Conservation (phyloP, 1,140 invertebrate species). For the Brachionus plicatilis region DNA sequence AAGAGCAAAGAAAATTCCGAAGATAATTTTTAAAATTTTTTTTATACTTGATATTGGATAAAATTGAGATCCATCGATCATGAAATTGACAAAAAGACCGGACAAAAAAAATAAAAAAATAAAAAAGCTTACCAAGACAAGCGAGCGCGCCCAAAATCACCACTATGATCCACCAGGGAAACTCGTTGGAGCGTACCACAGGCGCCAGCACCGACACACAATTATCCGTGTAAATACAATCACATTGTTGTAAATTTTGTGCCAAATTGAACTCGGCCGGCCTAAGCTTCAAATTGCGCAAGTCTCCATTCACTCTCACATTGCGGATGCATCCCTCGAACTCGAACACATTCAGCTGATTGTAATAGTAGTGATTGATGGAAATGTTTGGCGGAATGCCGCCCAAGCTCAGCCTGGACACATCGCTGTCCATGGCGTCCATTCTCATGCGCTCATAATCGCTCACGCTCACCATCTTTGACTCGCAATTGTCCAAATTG, state of each 20-base stretch:
- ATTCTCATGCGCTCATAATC: conserved; percentile 12
- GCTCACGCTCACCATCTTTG: background rate
- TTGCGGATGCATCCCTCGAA: conserved; percentile 28
- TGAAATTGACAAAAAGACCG: too few relatives aligned
- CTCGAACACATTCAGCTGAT: conserved; percentile 34
- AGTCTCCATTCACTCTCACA: conserved; percentile 25
- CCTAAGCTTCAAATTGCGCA: conserved; percentile 12
- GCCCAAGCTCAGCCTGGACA: background rate
- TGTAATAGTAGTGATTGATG: conserved; percentile 37
- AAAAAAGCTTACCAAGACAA: conserved; percentile 24
- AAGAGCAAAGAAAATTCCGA: too few relatives aligned
- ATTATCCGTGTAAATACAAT: conserved; percentile 25
- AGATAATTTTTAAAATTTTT: too few relatives aligned
- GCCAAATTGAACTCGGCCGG: background rate
- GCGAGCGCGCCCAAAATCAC: conserved; percentile 14
- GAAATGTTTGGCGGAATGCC: conserved; percentile 25
- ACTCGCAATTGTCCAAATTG: conserved; percentile 15
- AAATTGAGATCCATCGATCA: too few relatives aligned
- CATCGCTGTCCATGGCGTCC: background rate
- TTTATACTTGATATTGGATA: too few relatives aligned
- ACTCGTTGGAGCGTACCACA: background rate
- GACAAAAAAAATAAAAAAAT: background rate
- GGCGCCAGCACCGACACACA: background rate
- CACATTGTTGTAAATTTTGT: conserved; percentile 28
- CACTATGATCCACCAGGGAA: conserved; percentile 38